These are phyloP conservation scores for Oikopleura dioica DNA, from an alignment of 23 tunicate species.

Conservation along the genomic window DNA sequence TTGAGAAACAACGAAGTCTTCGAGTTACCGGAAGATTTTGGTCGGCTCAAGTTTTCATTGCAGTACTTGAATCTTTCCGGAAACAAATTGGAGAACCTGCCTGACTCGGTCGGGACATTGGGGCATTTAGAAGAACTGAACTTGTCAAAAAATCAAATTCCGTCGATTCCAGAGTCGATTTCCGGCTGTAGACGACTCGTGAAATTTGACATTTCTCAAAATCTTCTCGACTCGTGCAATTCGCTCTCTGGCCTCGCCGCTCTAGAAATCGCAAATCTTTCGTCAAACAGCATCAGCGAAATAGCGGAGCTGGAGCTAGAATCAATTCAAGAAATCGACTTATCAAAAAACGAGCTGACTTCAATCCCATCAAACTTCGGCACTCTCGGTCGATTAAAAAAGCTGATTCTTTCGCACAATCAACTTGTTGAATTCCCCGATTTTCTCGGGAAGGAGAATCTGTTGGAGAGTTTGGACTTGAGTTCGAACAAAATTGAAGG, in stretches of 20 bases:
- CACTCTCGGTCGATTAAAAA: slow-evolving; percentile 19
- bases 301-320: background rate
- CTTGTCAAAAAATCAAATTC: background rate
- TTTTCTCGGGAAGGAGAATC: background rate
- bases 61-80: background rate
- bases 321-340: too few species aligned
- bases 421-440: slow-evolving; percentile 20
- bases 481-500: background rate
- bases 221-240: background rate
- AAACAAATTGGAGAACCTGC: background rate
- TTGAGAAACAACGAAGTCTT: slow-evolving; percentile 30
- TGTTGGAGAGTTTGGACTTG: background rate
- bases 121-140: background rate
- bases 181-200: too few species aligned
- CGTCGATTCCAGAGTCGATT: background rate
- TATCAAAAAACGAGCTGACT: background rate
- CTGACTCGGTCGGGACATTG: background rate
- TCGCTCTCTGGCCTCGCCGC: background rate
- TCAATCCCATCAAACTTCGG: slow-evolving; percentile 36
- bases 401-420: slow-evolving; percentile 52
- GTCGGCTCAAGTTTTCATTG: slow-evolving; percentile 5
- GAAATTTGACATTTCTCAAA: too few species aligned
- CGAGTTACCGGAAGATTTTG: slow-evolving; percentile 48
- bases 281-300: background rate
- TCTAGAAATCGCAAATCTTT: background rate